Evolutionary conservation across 2,113 vertebrate species (phyloP), one percentile per base, ranked within the genome.

Genomic region (Platycercus adscitus): DNA sequence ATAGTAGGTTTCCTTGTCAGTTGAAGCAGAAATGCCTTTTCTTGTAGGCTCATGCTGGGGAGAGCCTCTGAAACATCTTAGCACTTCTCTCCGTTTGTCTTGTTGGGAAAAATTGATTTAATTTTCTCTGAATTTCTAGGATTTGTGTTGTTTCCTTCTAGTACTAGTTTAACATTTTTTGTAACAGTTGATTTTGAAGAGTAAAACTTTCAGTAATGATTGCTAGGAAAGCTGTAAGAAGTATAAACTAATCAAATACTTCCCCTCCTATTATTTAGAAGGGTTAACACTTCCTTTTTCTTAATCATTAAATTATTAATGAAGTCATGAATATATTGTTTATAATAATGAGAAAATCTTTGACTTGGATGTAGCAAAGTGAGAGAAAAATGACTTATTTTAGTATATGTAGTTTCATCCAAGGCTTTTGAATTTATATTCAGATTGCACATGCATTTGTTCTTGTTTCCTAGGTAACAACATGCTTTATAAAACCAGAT

Each of bases 381-480:
- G 28, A 55, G 37, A 83, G 43, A 84, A 86, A 73, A 93, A 79
- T 72, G 1, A 69, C 23, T 89, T 17, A 70, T 92, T 81, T 71
- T 68, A 65, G 44, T 77, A 37, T 64, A 44, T 85, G 19, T 78
- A 49, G 37, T 70, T 95, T 93, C 31, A 69, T 75, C 66, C 25
- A 73, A 35, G 41, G 25, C 49, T 95, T 79, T 55, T 50, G 28
- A 89, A 66, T 94, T 94, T 89, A 82, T 87, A 79, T 95, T 88
- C 52, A 0, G 41, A 25, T 79, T 85, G 73, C 64, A 61, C 61
- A 72, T 92, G 65, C 52, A 31, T 87, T 92, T 79, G 33, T 68
- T 81, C 89, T 87, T 82, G 94, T 96, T 95, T 85, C 94, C 87
- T 85, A 88, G 93, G 93, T 72, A 93, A 94, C 81, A 70, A 50